phyloP scores from a whole-genome alignment of 1,140 invertebrate species.

The Brachionus asplanchnoidis region DNA sequence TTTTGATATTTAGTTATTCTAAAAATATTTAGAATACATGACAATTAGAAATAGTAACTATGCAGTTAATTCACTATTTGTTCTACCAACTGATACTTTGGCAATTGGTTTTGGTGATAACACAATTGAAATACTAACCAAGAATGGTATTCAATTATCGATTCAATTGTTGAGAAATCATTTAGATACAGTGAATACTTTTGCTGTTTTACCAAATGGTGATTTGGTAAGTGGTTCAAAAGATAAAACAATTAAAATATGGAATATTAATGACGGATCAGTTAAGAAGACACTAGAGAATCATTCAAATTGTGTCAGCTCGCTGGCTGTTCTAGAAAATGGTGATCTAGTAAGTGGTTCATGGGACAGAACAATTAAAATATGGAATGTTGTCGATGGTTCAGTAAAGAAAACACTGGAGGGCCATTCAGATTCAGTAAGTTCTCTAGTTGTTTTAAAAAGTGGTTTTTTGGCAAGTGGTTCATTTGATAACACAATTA shows the following conservation, averaged over 20 bases:
- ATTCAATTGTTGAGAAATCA: not conserved
- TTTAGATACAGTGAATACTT: not conserved
- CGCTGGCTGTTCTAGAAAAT: not conserved
- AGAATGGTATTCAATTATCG: not conserved
- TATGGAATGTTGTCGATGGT: not conserved
- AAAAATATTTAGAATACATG: not conserved
- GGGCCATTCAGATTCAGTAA: not conserved
- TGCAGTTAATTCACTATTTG: not conserved
- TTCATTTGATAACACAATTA: not conserved
- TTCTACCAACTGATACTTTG: not conserved
- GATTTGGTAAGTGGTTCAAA: not conserved
- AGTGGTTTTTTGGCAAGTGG: not conserved
- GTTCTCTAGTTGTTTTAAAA: not conserved
- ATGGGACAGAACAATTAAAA: not conserved
- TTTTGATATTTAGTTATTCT: no score
- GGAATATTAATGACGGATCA: not conserved
- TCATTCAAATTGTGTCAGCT: not conserved
- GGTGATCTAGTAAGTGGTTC: not conserved
- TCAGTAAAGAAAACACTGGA: not conserved
- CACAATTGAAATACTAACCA: not conserved
- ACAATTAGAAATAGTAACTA: not conserved
- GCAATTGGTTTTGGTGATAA: not conserved
- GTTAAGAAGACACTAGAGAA: not conserved
- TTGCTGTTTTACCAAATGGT: not conserved
- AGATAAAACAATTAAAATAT: constrained; percentile 24